These are phyloP conservation scores for Subacronicta megacephala DNA, from an alignment of 2,888 invertebrate species.

Conservation along the genomic window DNA sequence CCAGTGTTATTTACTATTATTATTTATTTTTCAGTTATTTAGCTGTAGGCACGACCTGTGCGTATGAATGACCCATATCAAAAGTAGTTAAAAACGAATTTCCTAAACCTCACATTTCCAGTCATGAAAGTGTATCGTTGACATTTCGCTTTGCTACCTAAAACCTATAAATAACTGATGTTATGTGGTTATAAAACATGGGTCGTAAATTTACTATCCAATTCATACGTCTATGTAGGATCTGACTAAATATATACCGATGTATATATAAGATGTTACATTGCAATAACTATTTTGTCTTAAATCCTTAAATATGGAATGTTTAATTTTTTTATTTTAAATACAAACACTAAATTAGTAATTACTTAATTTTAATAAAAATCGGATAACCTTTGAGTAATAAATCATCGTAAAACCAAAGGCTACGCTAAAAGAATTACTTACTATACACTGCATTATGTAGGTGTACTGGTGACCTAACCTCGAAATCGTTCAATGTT, in stretches of 20 bases:
- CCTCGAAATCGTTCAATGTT: slow-evolving; percentile 15
- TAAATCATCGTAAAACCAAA: no score
- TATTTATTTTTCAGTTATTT: slow-evolving; percentile 1
- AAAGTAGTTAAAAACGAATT: slow-evolving; percentile 12
- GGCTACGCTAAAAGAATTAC: no score
- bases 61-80: background rate
- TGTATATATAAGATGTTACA: background rate
- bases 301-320: no score
- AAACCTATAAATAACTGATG: slow-evolving; percentile 46
- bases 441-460: background rate
- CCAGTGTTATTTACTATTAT: no score
- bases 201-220: slow-evolving; percentile 51
- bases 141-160: slow-evolving; percentile 40
- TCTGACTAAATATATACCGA: slow-evolving; percentile 31
- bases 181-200: slow-evolving; percentile 51
- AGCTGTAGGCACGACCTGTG: background rate
- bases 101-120: slow-evolving; percentile 11
- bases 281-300: background rate
- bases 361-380: no score
- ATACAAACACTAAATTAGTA: no score
- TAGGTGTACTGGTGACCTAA: slow-evolving; percentile 8
- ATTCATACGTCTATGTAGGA: slow-evolving; percentile 30
- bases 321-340: no score
- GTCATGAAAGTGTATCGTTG: slow-evolving; percentile 25
- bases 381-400: no score